Conservation (phyloP, 2,888 invertebrate genomes). For the Loripinus fragilis region DNA sequence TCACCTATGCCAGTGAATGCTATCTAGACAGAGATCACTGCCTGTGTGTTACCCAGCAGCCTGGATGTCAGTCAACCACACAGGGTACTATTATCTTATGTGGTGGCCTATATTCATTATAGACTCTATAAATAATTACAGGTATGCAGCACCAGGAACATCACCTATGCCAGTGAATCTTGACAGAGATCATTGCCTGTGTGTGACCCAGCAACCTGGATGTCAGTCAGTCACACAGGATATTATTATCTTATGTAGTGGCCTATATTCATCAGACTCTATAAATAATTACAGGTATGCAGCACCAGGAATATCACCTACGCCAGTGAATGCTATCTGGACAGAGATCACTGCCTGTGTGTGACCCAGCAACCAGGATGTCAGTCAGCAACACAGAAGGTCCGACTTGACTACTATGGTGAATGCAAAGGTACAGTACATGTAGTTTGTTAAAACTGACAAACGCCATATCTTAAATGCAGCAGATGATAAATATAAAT, state of each 20-base stretch:
- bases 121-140: too few relatives aligned
- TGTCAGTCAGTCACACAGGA: constrained; percentile 87
- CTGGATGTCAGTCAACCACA: too few relatives aligned
- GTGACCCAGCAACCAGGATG: constrained; percentile 89
- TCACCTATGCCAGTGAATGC: too few relatives aligned
- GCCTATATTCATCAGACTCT: too few relatives aligned
- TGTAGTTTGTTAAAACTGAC: too few relatives aligned
- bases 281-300: constrained; percentile 87
- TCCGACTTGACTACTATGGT: constrained; percentile 98
- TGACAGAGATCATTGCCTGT: constrained; percentile 96
- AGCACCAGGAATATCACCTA: constrained; percentile 98
- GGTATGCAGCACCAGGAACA: constrained; percentile 97
- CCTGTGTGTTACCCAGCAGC: too few relatives aligned
- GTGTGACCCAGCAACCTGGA: constrained; percentile 88
- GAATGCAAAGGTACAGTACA: constrained; percentile 82
- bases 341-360: constrained; percentile 96
- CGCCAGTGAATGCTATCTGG: constrained; percentile 96
- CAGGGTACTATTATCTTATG: too few relatives aligned
- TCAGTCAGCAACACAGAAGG: constrained; percentile 85
- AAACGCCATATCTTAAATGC: too few relatives aligned
- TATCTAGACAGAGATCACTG: too few relatives aligned
- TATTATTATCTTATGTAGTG: too few relatives aligned
- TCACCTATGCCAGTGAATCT: constrained; percentile 98
- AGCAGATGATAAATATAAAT: too few relatives aligned
- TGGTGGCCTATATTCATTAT: too few relatives aligned